A percentile compares a stretch with the other conserved stretches of the same genome.
These are phyloP conservation scores for Tetragonula clypearis DNA, from an alignment of 1,140 invertebrate genomes.

Conservation along the genomic window DNA sequence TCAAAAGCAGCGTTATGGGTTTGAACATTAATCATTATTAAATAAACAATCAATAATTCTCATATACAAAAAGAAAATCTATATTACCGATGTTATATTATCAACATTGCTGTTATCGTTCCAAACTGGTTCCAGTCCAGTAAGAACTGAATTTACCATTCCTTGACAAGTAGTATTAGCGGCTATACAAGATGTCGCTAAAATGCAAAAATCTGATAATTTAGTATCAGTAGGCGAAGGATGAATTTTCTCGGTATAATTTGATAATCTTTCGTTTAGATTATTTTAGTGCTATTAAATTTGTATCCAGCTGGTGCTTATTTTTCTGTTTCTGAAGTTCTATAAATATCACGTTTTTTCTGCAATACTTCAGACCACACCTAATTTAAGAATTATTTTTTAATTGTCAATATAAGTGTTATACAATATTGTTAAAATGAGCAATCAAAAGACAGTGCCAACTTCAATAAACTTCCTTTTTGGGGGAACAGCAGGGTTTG, in stretches of 20 bases:
- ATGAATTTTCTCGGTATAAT: neutral
- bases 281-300: neutral
- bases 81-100: neutral
- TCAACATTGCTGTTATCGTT: neutral
- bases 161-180: neutral
- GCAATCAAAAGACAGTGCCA: constrained; percentile 79
- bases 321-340: neutral
- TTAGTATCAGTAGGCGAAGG: neutral
- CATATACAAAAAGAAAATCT: neutral
- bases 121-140: neutral
- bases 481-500: constrained; percentile 87
- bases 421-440: constrained; percentile 53
- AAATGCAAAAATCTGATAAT: constrained; percentile 6
- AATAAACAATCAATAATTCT: neutral
- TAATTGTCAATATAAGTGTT: constrained; percentile 22
- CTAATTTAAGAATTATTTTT: neutral
- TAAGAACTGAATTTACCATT: neutral
- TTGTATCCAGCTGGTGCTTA: neutral
- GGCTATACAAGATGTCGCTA: constrained; percentile 36
- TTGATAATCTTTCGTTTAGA: constrained; percentile 36
- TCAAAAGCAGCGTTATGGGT: neutral
- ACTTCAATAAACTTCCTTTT: constrained; percentile 86
- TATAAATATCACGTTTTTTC: neutral
- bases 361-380: neutral
- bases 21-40: neutral